phyloP scores from a whole-genome alignment of 2,888 invertebrate species.

The Amblyteles armatorius region DNA sequence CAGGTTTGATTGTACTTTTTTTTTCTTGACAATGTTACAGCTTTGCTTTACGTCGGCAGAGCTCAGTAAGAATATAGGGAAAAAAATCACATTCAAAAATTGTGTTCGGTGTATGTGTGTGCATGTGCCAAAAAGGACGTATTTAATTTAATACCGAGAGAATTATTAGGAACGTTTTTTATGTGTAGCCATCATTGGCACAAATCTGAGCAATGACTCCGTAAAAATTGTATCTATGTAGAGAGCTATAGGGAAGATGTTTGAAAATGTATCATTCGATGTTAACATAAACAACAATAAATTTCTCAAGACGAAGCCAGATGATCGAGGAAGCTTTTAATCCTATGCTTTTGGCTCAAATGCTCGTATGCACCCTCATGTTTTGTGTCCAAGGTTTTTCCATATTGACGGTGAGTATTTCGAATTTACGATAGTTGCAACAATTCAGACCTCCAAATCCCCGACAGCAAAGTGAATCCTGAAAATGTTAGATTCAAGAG shows the following conservation, averaged over 20 bases:
- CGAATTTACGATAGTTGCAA: not conserved
- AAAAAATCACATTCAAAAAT: no score
- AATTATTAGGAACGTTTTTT: no score
- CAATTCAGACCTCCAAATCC: not conserved
- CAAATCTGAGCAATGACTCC: no score
- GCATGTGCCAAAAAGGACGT: no score
- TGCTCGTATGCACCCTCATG: slow-evolving; percentile 73
- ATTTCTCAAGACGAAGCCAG: slow-evolving; percentile 61
- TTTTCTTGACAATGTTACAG: no score
- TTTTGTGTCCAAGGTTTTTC: slow-evolving; percentile 77
- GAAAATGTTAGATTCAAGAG: no score
- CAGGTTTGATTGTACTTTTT: slow-evolving; percentile 37
- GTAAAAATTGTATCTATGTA: not conserved
- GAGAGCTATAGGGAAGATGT: not conserved
- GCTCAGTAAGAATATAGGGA: no score
- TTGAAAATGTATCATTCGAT: not conserved
- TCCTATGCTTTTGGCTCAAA: slow-evolving; percentile 74
- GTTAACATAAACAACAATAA: not conserved
- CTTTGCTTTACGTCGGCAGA: no score
- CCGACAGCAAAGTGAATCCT: no score
- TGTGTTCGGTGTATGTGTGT: no score
- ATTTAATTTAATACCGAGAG: no score
- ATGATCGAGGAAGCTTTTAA: slow-evolving; percentile 75
- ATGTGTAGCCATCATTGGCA: no score
- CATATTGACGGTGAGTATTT: slow-evolving; percentile 71